phyloP scores from a whole-genome alignment of 2,113 vertebrate genomes.

The Gasterosteus nipponicus region DNA sequence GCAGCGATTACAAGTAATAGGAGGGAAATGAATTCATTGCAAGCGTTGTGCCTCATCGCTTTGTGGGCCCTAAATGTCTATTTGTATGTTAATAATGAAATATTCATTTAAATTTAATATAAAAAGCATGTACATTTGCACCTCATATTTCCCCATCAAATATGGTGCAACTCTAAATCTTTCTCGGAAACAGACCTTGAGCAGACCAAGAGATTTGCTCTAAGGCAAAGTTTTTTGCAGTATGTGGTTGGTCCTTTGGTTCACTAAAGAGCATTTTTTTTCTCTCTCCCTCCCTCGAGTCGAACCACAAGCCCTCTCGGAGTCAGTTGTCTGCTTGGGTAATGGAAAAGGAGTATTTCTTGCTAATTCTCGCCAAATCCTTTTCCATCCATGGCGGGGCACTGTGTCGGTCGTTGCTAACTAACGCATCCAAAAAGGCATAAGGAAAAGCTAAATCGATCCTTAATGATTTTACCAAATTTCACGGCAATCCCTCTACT shows the following conservation, averaged over 20 bases:
- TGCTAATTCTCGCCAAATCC: constrained; percentile 67
- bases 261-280: constrained; percentile 60
- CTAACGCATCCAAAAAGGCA: background rate
- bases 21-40: constrained; percentile 5
- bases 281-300: constrained; percentile 35
- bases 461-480: background rate
- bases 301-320: constrained; percentile 76
- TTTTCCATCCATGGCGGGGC: constrained; percentile 69
- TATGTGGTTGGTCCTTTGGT: constrained; percentile 72
- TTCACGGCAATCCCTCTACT: background rate
- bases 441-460: background rate
- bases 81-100: constrained; percentile 50
- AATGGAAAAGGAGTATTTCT: constrained; percentile 75
- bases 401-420: constrained; percentile 25
- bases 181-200: constrained; percentile 51
- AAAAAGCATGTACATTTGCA: constrained; percentile 23
- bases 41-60: constrained; percentile 20
- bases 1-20: constrained; percentile 34
- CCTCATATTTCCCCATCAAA: constrained; percentile 17
- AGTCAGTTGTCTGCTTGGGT: constrained; percentile 75
- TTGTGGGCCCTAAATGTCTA: background rate
- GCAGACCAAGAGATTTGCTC: constrained; percentile 37
- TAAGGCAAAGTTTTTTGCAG: constrained; percentile 49
- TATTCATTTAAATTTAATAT: no score
- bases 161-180: constrained; percentile 57